Base-by-base conservation (phyloP, 2,113 vertebrate genomes). In the Cyanoliseus patagonus region DNA sequence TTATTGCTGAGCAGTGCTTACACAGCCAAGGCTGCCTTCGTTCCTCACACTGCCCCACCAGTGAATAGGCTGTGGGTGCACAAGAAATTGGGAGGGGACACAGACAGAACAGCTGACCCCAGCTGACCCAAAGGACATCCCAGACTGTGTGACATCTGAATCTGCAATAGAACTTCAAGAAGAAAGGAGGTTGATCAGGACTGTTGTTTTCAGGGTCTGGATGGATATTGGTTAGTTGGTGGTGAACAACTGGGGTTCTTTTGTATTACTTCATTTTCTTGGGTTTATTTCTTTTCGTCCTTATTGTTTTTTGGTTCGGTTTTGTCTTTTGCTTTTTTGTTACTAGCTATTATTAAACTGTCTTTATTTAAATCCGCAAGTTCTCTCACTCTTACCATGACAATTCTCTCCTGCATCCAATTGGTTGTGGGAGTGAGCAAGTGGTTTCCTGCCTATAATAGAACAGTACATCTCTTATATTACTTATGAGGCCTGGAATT, bases 391-490 rank as follows among this genome's bases (percentile, higher is more conserved):
- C 52, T 68, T 51, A 59, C 3, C 6, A 6, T 62, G 80, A 13
- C 8, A 24, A 4, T 57, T 88, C 17, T 78, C 19, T 78, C 17
- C 30, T 10, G 6, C 24, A 53, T 46, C 8, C 24, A 66, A 1
- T 28, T 8, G 17, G 9, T 5, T 12, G 5, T 10, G n/a, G 24
- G 6, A 41, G 25, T 42, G 20, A 55, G 24, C 0, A 3, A 66
- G 52, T 39, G 27, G 13, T 10, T 22, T 23, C 62, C 5, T 7
- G 3, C 28, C 24, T 74, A 17, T 35, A 28, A 46, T 44, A 81
- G 12, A 66, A 66, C 10, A 5, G 6, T 47, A 11, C 30, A 28
- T 63, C 15, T 63, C 12, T 8, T 66, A 5, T 55, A 62, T 23
- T 39, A 49, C 7, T 35, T 84, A 39, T 4, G 7, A 75, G 19